Base-by-base conservation (phyloP, 1,140 invertebrate genomes). In the Orchestia grillus region DNA sequence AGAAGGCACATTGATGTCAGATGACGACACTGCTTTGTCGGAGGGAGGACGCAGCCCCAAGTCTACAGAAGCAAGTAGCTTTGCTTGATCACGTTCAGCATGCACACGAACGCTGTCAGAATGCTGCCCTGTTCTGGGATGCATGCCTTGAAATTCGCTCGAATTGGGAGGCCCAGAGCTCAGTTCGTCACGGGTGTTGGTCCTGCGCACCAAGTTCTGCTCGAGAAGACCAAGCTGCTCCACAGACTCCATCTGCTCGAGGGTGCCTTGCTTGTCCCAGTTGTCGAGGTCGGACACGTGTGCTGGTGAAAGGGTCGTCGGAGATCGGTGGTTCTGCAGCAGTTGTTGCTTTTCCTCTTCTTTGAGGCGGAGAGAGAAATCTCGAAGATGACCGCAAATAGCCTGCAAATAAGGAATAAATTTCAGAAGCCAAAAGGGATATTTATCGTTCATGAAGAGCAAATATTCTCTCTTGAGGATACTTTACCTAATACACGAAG, bases 371-470 rank as follows among this genome's bases (percentile, higher is more conserved):
- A 96, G 92, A n/a, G 96, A 95, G 87, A 96, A 96, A 92, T 96
- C 96, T 47, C 96, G 91, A 23, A 96, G 92, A 96, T 96, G 96
- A 8, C 96, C 96, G 95, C 96, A 96, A 42, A 96, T 96, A 23
- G 96, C 96, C 96, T 96, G 96, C 42, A 95, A 28, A 57, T 16
- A 45, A 11, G 47, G 15, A 95, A 95, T 44, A 41, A 44, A 6
- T 95, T 77, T 77, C 28, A 77, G 62, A 8, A 15, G 36, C 62
- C 62, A 8, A 53, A 6, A 19, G 47, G 47, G 6, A 53, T 8
- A 53, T 53, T 53, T 8, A 53, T 6, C 47, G 19, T 19, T 53
- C 19, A 8, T 53, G 6, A 53, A 53, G 47, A 53, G 47, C 47
- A 8, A 53, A 19, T 19, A 53, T 19, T 53, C 19, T 19, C 6